phyloP scores from a whole-genome alignment of 2,888 invertebrate genomes.

The Mermis nigrescens region DNA sequence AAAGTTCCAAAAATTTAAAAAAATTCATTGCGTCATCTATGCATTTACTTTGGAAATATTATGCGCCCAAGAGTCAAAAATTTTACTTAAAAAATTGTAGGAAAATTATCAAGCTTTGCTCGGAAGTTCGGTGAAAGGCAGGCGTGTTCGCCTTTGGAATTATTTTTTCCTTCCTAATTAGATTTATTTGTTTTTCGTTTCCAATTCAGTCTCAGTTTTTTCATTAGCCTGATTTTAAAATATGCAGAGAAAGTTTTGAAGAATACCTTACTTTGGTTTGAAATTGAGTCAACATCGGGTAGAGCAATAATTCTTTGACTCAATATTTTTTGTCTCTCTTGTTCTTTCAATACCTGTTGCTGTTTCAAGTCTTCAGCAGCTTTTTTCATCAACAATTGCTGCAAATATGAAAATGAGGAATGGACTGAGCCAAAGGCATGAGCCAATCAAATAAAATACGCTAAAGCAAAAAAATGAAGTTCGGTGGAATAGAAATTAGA shows the following conservation, averaged over 20 bases:
- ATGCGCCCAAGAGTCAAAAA: no score
- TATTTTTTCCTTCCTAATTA: no score
- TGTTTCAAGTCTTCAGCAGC: constrained; percentile 98
- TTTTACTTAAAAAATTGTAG: no score
- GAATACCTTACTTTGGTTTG: constrained; percentile 56
- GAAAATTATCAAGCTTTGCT: no score
- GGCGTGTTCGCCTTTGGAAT: no score
- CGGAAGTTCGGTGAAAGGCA: no score
- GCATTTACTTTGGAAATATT: no score
- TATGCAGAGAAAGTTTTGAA: constrained; percentile 18
- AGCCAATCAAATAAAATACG: neutral
- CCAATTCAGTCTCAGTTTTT: neutral
- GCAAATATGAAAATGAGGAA: constrained; percentile 17
- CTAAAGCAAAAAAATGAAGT: neutral
- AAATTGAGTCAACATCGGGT: constrained; percentile 61
- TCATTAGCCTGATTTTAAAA: neutral
- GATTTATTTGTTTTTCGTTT: neutral
- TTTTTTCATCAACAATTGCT: constrained; percentile 98
- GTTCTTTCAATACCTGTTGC: constrained; percentile 94
- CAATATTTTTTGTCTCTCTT: constrained; percentile 89
- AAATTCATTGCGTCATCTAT: no score
- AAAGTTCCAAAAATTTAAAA: no score
- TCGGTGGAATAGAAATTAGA: no score
- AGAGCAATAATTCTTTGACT: constrained; percentile 80
- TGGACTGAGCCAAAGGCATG: neutral